Evolutionary conservation across 1,140 invertebrate genomes (phyloP).

Genomic region (Samia ricini): DNA sequence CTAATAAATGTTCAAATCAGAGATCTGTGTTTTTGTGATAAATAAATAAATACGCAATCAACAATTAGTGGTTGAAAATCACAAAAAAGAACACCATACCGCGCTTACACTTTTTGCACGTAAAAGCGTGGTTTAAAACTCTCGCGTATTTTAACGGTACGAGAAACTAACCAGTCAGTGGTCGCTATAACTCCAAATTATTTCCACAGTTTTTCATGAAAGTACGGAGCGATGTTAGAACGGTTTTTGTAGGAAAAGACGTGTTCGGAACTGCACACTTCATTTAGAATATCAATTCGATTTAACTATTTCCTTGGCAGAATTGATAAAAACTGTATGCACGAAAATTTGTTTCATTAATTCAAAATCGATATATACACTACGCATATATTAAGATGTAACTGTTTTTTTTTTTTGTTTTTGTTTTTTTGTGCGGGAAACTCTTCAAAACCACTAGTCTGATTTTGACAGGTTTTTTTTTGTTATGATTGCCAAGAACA

Average conservation of each 20-base stretch:
- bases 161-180: background rate
- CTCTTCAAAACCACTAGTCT: too few species aligned
- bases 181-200: constrained; percentile 3
- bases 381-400: too few species aligned
- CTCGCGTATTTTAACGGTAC: background rate
- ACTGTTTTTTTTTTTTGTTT: too few species aligned
- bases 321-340: too few species aligned
- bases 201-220: constrained; percentile 6
- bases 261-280: background rate
- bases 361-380: too few species aligned
- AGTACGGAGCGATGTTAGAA: background rate
- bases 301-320: too few species aligned
- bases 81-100: background rate
- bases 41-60: background rate
- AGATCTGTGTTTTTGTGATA: too few species aligned
- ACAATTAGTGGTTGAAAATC: background rate
- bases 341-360: too few species aligned
- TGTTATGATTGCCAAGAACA: too few species aligned
- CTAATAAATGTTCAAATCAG: too few species aligned
- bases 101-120: background rate
- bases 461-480: too few species aligned
- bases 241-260: background rate
- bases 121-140: constrained; percentile 1
- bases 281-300: background rate
- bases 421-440: too few species aligned